phyloP scores from a whole-genome alignment of 2,888 invertebrate species.

The Penaeus monodon region DNA sequence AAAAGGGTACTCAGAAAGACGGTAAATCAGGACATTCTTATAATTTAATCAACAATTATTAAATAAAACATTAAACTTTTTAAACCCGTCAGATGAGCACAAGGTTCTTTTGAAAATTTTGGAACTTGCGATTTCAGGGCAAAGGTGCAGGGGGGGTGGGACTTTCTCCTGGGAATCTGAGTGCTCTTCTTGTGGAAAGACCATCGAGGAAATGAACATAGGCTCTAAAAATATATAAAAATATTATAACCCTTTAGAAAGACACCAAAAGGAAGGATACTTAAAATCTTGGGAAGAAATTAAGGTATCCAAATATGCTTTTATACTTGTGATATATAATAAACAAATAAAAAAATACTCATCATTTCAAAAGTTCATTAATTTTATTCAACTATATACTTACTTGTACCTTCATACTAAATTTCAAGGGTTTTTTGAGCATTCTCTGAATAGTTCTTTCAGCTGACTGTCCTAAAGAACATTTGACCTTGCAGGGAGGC shows the following conservation, averaged over 20 bases:
- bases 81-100: slow-evolving; percentile 47
- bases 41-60: no score
- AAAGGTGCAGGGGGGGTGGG: slow-evolving; percentile 64
- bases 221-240: slow-evolving; percentile 42
- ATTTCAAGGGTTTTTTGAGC: slow-evolving; percentile 56
- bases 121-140: slow-evolving; percentile 61
- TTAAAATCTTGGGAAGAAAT: background rate
- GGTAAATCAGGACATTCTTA: no score
- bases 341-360: no score
- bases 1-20: no score
- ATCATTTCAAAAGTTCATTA: no score
- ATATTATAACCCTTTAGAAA: background rate
- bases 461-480: slow-evolving; percentile 63
- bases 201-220: slow-evolving; percentile 60
- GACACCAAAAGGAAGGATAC: background rate
- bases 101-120: slow-evolving; percentile 25
- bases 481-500: slow-evolving; percentile 59
- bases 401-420: slow-evolving; percentile 59
- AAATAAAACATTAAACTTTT: background rate
- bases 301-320: no score
- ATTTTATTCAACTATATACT: background rate
- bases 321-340: no score
- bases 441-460: slow-evolving; percentile 58
- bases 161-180: slow-evolving; percentile 60
- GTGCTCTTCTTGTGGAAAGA: slow-evolving; percentile 28